These are phyloP conservation scores for Eristalinus sepulchralis DNA, from an alignment of 2,888 invertebrate species.

Conservation along the genomic window DNA sequence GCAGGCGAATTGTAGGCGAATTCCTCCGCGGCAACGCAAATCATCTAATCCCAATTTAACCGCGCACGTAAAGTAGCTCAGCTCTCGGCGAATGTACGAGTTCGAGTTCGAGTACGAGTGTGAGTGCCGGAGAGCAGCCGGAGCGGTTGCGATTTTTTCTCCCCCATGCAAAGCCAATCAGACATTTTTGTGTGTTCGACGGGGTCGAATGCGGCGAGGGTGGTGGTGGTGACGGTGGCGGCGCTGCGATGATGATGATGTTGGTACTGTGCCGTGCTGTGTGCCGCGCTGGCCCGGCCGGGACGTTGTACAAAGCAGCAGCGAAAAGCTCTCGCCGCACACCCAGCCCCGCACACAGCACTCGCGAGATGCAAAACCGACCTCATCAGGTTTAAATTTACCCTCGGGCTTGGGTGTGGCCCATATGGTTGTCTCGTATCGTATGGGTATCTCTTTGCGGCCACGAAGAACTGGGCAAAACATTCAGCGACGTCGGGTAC, in stretches of 20 bases:
- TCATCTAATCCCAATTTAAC: conserved; percentile 71
- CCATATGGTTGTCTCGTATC: conserved; percentile 70
- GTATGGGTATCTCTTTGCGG: conserved; percentile 61
- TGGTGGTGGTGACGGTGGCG: not conserved
- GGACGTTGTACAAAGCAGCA: conserved; percentile 56
- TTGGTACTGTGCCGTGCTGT: not conserved
- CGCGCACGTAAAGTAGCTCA: conserved; percentile 71
- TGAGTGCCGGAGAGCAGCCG: not conserved
- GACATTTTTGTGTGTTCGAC: conserved; percentile 54
- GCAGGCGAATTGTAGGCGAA: conserved; percentile 65
- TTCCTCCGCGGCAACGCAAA: conserved; percentile 70
- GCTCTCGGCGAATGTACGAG: conserved; percentile 4
- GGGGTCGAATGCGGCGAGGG: not conserved
- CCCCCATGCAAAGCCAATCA: conserved; percentile 62
- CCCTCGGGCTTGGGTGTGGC: conserved; percentile 73
- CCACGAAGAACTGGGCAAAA: conserved; percentile 61
- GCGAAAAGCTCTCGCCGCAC: conserved; percentile 45
- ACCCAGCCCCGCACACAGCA: not conserved
- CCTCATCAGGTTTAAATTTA: conserved; percentile 73
- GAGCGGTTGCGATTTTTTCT: conserved; percentile 65
- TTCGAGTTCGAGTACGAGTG: not conserved
- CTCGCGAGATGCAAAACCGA: conserved; percentile 72
- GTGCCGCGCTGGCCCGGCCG: not conserved
- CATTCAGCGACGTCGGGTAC: conserved; percentile 54
- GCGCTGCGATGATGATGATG: conserved; percentile 36